Evolutionary conservation across 2,888 invertebrate species (phyloP).

Genomic region (Dryocosmus kuriphilus): DNA sequence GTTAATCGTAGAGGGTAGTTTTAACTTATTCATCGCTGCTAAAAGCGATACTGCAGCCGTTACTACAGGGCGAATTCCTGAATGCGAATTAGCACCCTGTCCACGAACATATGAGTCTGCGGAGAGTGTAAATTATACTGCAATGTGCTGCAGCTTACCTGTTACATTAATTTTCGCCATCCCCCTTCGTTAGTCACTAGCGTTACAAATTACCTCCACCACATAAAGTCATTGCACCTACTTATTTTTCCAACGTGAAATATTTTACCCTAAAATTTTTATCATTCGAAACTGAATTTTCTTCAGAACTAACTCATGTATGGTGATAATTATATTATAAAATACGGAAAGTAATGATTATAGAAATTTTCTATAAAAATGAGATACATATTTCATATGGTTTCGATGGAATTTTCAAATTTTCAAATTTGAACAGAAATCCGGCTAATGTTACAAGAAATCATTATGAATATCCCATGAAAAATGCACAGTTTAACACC

Average conservation of each 20-base stretch:
- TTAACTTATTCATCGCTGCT: conserved; percentile 26
- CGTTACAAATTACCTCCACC: not conserved
- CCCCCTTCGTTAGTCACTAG: conserved; percentile 38
- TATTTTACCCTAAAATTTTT: no score
- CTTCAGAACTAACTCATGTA: no score
- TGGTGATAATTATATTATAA: no score
- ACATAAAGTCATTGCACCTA: not conserved
- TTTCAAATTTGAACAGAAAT: no score
- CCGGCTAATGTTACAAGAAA: no score
- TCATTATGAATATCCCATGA: no score
- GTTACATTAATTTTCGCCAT: conserved; percentile 59
- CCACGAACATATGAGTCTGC: conserved; percentile 56
- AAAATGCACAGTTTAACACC: no score
- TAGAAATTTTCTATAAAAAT: no score
- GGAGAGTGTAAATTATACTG: conserved; percentile 65
- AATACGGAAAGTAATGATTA: no score
- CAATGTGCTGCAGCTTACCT: conserved; percentile 60
- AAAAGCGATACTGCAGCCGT: conserved; percentile 27
- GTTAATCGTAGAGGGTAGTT: conserved; percentile 12
- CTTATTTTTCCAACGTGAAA: not conserved
- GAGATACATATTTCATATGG: no score
- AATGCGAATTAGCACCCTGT: conserved; percentile 54
- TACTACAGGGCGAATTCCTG: conserved; percentile 45
- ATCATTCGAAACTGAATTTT: no score
- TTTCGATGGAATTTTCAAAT: no score